Base-by-base conservation (phyloP, 2,888 invertebrate genomes). In the Athripsodes cinereus region DNA sequence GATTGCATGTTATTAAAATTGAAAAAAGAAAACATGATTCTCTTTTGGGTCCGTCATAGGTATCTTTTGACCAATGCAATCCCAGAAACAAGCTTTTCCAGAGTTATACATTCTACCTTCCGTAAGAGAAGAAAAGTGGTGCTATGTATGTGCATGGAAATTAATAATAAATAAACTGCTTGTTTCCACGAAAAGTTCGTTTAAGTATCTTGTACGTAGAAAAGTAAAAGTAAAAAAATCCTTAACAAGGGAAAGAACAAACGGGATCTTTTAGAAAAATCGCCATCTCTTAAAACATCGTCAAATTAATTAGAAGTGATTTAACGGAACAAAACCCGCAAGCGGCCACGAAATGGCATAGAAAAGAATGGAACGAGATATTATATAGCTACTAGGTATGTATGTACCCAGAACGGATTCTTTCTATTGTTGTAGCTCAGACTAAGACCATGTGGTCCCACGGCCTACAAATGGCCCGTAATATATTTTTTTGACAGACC, bases 401-500 rank as follows among this genome's bases (percentile, higher is more conserved):
- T 13, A 40, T 40, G 8, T 40, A 40, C 16, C 40, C 40, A 13
- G n/a, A n/a, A 40, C 8, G 8, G 40, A 40, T 40, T 40, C 40
- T 40, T 40, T n/a, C n/a, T n/a, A n/a, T 40, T 40, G 40, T 40
- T 40, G 13, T n/a, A 13, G 40, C 16, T 40, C 40, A 40, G 40
- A 40, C 16, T 5, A 13, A 2, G 40, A 40, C 40, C 40, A 40
- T 40, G 40, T 40, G 40, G 40, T 40, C 40, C 40, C 40, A 2
- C 2, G 5, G 40, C 40, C 40, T 40, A 40, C 40, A 40, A 40
- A 40, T 40, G 40, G 40, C n/a, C 40, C 8, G 40, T 40, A 40
- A 40, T 40, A 40, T 40, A 40, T 40, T 40, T 40, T 40, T 40
- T 40, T 40, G 40, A 40, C 40, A 40, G 40, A 40, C 40, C 40